phyloP scores from a whole-genome alignment of 2,113 vertebrate species.

The Cervus canadensis region DNA sequence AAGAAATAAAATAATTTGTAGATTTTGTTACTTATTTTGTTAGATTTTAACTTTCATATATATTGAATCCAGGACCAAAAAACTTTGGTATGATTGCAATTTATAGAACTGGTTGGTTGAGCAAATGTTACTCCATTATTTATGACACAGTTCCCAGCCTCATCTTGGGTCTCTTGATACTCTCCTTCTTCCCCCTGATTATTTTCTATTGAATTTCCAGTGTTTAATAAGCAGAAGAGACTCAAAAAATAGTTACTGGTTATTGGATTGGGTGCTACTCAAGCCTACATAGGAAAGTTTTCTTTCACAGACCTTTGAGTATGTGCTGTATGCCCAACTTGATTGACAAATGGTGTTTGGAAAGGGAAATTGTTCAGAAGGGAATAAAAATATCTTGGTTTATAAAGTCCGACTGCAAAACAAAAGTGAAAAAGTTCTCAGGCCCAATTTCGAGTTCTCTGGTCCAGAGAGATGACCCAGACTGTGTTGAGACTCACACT shows the following conservation, averaged over 20 bases:
- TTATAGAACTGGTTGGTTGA: not conserved
- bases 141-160: not conserved
- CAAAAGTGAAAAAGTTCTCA: conserved; percentile 49
- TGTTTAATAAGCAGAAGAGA: not conserved
- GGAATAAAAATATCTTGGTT: conserved; percentile 56
- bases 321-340: not conserved
- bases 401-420: conserved; percentile 31
- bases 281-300: not conserved
- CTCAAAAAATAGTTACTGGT: not conserved
- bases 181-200: not conserved
- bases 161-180: not conserved
- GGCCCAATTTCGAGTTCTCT: not conserved
- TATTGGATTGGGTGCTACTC: not conserved
- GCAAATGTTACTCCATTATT: not conserved
- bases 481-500: not conserved
- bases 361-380: conserved; percentile 61
- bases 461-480: not conserved
- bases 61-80: not conserved
- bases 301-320: not conserved
- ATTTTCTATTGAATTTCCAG: not conserved
- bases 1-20: not conserved
- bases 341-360: conserved; percentile 60
- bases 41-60: not conserved
- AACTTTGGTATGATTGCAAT: not conserved
- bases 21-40: not conserved